Evolutionary conservation across 2,113 vertebrate genomes (phyloP).

Genomic region (Laterallus jamaicensis): DNA sequence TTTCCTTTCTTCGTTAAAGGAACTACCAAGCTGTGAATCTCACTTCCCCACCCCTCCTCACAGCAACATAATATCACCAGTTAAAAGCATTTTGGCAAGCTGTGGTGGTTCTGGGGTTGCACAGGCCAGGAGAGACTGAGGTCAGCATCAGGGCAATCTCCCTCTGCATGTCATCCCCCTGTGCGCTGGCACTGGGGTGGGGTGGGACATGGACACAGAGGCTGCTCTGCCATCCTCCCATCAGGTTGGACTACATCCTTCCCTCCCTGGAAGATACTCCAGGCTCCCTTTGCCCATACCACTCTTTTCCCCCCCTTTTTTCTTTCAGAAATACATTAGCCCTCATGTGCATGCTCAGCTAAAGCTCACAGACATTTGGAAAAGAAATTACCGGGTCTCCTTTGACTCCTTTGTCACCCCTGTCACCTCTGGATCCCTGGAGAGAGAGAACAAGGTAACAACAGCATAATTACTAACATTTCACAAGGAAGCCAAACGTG

Average conservation of each 20-base stretch:
- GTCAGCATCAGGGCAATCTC: not conserved
- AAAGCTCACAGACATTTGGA: not conserved
- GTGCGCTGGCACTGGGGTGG: fast-evolving
- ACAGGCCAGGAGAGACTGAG: not conserved
- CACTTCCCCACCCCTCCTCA: not conserved
- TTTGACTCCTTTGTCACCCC: slow-evolving; percentile 87
- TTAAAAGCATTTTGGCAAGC: not conserved
- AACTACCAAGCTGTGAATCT: fast-evolving
- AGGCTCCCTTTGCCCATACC: not conserved
- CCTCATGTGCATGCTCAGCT: not conserved
- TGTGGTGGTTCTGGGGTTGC: not conserved
- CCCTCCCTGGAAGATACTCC: not conserved
- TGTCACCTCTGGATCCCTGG: slow-evolving; percentile 90
- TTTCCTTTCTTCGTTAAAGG: not conserved
- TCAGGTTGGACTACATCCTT: not conserved
- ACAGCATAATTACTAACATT: not conserved
- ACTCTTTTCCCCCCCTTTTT: fast-evolving
- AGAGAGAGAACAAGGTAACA: slow-evolving; percentile 17
- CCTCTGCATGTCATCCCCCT: fast-evolving
- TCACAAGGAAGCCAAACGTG: not conserved
- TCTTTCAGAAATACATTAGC: not conserved
- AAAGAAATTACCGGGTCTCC: slow-evolving; percentile 87
- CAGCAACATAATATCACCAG: not conserved
- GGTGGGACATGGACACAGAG: not conserved
- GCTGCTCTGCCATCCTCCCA: not conserved